Conservation (phyloP, 2,113 vertebrate genomes). For the Periophthalmus modestus region DNA sequence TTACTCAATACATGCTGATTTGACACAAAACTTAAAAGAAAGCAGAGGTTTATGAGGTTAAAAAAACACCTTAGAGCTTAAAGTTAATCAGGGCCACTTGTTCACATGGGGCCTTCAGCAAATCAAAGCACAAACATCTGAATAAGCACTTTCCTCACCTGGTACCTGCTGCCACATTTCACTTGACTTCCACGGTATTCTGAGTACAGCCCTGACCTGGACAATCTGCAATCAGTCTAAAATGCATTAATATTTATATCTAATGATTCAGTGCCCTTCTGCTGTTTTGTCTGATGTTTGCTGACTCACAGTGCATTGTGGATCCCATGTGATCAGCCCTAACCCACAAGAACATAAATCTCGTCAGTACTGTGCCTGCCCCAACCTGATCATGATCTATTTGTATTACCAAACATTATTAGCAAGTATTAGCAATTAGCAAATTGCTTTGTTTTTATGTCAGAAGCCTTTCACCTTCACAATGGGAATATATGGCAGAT, state of each 20-base stretch:
- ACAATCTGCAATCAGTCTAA: not conserved
- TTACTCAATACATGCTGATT: not conserved
- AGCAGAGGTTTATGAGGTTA: constrained; percentile 10
- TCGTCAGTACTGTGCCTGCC: constrained; percentile 57
- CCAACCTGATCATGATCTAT: not conserved
- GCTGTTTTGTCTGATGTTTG: constrained; percentile 4
- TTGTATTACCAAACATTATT: not conserved
- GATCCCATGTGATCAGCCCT: constrained; percentile 53
- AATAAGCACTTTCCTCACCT: constrained; percentile 2
- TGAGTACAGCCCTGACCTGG: not conserved
- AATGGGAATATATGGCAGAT: not conserved
- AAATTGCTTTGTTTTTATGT: too few relatives aligned
- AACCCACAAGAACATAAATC: constrained; percentile 64
- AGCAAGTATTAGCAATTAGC: too few relatives aligned
- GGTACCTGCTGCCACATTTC: not conserved
- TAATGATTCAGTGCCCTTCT: not conserved
- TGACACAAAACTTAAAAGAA: constrained; percentile 16
- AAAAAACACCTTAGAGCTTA: constrained; percentile 33
- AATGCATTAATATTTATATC: not conserved
- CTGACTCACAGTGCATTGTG: constrained; percentile 32
- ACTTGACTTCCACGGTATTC: not conserved
- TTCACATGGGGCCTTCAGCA: constrained; percentile 5
- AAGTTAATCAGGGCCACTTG: constrained; percentile 18
- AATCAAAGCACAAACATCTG: constrained; percentile 21
- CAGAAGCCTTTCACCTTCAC: not conserved